phyloP scores from a whole-genome alignment of 2,113 vertebrate species.

The Meriones unguiculatus region DNA sequence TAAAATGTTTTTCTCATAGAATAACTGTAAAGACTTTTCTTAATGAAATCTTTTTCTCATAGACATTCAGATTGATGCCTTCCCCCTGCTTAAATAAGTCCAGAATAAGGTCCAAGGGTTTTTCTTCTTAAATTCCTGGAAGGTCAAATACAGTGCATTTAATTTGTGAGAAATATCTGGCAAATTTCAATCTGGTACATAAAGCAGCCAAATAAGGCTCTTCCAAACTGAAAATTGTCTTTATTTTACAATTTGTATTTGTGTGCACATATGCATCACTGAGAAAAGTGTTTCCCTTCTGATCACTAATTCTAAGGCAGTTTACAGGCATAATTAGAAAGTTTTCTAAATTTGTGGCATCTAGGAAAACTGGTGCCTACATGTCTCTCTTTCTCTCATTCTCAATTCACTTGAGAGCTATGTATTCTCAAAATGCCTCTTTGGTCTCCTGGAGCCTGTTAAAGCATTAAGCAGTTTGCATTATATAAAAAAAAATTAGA shows the following conservation, averaged over 20 bases:
- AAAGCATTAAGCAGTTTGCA: not conserved
- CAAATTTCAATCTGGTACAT: conserved; percentile 22
- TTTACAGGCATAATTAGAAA: not conserved
- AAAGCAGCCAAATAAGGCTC: conserved; percentile 35
- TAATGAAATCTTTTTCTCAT: not conserved
- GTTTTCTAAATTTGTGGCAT: not conserved
- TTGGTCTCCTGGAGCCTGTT: not conserved
- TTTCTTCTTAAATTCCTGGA: not conserved
- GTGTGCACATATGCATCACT: not conserved
- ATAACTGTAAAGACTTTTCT: not conserved
- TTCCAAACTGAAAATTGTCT: conserved; percentile 11
- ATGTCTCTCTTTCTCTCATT: not conserved
- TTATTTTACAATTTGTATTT: conserved; percentile 62
- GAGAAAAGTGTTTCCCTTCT: not conserved
- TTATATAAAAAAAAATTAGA: not conserved
- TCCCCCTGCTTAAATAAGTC: not conserved
- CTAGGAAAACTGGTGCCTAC: not conserved
- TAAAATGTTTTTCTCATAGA: not conserved
- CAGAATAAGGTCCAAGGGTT: not conserved
- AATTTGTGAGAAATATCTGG: not conserved
- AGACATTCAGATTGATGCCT: not conserved
- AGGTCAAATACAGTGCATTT: not conserved
- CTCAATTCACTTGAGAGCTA: not conserved
- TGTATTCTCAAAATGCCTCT: not conserved
- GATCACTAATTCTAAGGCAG: conserved; percentile 33